Evolutionary conservation across 2,113 vertebrate species (phyloP).

Genomic region (Perccottus glenii): DNA sequence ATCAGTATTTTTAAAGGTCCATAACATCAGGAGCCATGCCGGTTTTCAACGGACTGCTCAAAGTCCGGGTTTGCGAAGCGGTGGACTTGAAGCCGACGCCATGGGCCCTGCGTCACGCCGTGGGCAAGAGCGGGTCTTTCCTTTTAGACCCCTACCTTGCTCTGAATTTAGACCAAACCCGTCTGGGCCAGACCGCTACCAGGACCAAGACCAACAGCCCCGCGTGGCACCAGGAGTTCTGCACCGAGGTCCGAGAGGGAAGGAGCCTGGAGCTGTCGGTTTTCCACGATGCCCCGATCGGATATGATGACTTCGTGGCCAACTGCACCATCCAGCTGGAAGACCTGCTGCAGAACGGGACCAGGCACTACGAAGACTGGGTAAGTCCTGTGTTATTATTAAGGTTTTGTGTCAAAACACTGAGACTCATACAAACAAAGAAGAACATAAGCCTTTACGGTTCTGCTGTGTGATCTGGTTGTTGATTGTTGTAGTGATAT

Average conservation of each 20-base stretch:
- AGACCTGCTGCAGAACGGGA: constrained; percentile 98
- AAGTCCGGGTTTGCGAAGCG: constrained; percentile 97
- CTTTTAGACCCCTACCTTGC: constrained; percentile 97
- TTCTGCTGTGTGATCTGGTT: too few relatives aligned
- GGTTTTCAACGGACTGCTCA: constrained; percentile 97
- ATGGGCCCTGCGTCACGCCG: constrained; percentile 96
- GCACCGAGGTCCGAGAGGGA: constrained; percentile 94
- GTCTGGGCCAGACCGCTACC: constrained; percentile 97
- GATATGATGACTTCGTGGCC: constrained; percentile 99
- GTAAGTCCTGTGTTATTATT: constrained; percentile 73
- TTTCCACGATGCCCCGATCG: constrained; percentile 98
- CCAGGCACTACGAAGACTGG: constrained; percentile 98
- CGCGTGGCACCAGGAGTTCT: constrained; percentile 97
- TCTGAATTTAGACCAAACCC: constrained; percentile 96
- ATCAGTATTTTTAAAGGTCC: background rate
- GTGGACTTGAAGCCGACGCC: constrained; percentile 97
- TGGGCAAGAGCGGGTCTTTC: constrained; percentile 95
- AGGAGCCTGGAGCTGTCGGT: constrained; percentile 96
- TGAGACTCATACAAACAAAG: too few relatives aligned
- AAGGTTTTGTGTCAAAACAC: too few relatives aligned
- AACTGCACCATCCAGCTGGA: constrained; percentile 99
- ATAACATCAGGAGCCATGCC: constrained; percentile 84
- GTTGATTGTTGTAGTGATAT: too few relatives aligned
- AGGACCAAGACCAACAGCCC: constrained; percentile 97
- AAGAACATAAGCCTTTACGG: too few relatives aligned